Percentiles rank a stretch among this genome's conserved stretches.
Evolutionary conservation across 2,888 invertebrate species (phyloP).

Genomic region (Exephanes ischioxanthus): DNA sequence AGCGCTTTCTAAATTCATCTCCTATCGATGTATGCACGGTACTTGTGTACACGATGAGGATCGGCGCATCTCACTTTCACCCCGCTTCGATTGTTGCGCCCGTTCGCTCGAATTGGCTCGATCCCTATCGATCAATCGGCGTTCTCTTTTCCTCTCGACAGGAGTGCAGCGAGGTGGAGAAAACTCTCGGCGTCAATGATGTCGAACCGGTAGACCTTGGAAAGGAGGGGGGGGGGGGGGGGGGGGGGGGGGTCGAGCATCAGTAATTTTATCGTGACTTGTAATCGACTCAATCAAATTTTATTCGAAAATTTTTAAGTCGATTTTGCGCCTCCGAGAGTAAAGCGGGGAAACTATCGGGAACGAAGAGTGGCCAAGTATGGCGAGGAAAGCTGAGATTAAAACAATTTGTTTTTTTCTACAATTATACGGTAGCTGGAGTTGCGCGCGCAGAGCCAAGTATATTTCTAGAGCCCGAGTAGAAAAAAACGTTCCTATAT

Average conservation of each 20-base stretch:
- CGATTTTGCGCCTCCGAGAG: too few relatives aligned
- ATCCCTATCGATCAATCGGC: slow-evolving; percentile 65
- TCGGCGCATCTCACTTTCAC: slow-evolving; percentile 79
- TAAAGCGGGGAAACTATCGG: slow-evolving; percentile 2
- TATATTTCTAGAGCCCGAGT: too few relatives aligned
- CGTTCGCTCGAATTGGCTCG: slow-evolving; percentile 15
- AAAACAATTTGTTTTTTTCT: slow-evolving; percentile 33
- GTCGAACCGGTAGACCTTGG: slow-evolving; percentile 2
- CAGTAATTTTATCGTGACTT: slow-evolving; percentile 1
- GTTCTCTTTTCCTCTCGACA: slow-evolving; percentile 30
- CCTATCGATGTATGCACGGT: slow-evolving; percentile 54
- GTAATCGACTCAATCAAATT: neutral
- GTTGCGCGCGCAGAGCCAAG: neutral
- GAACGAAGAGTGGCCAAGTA: neutral
- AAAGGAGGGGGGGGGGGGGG: neutral
- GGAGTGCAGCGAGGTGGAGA: slow-evolving; percentile 4
- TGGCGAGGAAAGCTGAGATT: slow-evolving; percentile 23
- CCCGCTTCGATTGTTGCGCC: slow-evolving; percentile 60
- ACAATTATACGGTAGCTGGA: slow-evolving; percentile 54
- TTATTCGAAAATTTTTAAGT: neutral
- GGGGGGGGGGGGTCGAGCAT: neutral
- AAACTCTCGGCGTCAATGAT: slow-evolving; percentile 32
- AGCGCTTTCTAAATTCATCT: slow-evolving; percentile 83
- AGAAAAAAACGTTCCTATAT: too few relatives aligned
- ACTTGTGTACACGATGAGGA: slow-evolving; percentile 12